Evolutionary conservation across 2,888 invertebrate species (phyloP).

Genomic region (Leistus spinibarbis): DNA sequence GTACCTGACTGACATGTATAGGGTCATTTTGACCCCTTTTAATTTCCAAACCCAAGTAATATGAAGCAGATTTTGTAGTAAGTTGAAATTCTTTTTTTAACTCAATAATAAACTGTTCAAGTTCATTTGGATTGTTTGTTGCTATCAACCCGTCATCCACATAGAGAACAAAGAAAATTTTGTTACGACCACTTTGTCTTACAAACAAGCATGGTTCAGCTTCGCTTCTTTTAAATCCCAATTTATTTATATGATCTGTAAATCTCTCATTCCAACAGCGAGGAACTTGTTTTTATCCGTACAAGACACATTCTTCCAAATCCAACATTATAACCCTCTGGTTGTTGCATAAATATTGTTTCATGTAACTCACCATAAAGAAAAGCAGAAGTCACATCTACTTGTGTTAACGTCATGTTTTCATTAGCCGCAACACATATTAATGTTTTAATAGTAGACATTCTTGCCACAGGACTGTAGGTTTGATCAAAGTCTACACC

Average conservation of each 20-base stretch:
- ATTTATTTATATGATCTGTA: constrained; percentile 45
- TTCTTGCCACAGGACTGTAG: no score
- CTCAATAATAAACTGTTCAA: constrained; percentile 5
- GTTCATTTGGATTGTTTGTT: background rate
- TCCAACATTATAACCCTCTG: no score
- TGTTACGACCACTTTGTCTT: no score
- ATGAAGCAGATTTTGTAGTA: no score
- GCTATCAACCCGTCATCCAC: constrained; percentile 13
- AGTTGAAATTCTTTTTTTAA: no score
- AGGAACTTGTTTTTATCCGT: constrained; percentile 52
- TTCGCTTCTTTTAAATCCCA: constrained; percentile 44
- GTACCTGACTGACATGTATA: constrained; percentile 35
- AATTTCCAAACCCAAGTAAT: no score
- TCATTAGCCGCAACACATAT: background rate
- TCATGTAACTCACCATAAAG: no score
- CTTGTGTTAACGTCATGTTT: no score
- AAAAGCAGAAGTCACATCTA: no score
- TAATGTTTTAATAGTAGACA: background rate
- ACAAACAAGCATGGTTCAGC: constrained; percentile 50
- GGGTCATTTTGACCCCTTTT: no score
- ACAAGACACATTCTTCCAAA: constrained; percentile 48
- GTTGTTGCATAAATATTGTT: no score
- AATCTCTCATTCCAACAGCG: constrained; percentile 50
- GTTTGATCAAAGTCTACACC: background rate
- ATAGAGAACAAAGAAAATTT: constrained; percentile 12